Percentiles rank a stretch among this genome's conserved stretches.
phyloP scores from a whole-genome alignment of 2,113 vertebrate genomes.

The Sapayoa aenigma region DNA sequence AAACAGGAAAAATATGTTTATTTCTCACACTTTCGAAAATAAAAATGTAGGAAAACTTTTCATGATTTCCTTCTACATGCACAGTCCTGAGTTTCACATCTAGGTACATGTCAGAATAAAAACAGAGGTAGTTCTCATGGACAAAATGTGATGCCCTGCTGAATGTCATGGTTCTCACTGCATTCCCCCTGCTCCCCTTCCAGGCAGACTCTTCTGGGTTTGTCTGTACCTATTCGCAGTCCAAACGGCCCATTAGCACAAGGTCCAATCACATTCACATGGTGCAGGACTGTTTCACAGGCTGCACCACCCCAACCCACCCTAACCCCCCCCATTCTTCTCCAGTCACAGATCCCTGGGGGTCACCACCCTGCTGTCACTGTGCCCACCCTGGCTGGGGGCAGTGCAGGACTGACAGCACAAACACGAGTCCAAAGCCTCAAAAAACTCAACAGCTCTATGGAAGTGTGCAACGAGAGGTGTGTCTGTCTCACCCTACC shows the following conservation, averaged over 20 bases:
- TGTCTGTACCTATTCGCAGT: neutral
- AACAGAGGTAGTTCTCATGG: neutral
- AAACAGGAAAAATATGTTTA: neutral
- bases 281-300: neutral
- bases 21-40: neutral
- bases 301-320: neutral
- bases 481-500: neutral
- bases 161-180: neutral
- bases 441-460: neutral
- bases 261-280: neutral
- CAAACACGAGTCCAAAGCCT: neutral
- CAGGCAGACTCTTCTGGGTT: neutral
- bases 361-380: neutral
- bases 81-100: neutral
- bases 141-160: neutral
- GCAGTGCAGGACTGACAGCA: neutral
- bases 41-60: neutral
- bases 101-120: neutral
- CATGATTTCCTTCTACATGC: neutral
- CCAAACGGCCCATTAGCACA: neutral
- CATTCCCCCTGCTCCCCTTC: neutral
- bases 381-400: neutral
- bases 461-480: neutral
- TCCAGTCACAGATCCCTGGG: neutral
- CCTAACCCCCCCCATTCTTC: neutral